Base-by-base conservation (phyloP, 2,888 invertebrate genomes). In the Tridacna gigas region DNA sequence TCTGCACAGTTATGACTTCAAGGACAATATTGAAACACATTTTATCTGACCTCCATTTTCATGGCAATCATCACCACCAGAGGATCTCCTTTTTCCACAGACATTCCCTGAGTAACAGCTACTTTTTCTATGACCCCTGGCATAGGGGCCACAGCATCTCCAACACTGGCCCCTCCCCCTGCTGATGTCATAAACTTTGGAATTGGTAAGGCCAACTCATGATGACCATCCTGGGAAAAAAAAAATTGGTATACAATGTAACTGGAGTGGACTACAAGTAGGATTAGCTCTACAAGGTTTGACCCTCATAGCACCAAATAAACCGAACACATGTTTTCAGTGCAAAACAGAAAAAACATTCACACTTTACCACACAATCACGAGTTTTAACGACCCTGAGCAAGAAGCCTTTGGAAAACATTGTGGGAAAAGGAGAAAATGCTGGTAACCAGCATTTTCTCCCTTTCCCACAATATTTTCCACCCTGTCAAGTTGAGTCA, bases 1-100 rank as follows among this genome's bases (percentile, higher is more conserved):
- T 37, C 7, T 37, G 37, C 37, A 37, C 37, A 37, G 37, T 37
- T 2, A 37, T 37, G 37, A 2, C 2, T 37, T 4, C 2, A 37
- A 37, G 37, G 37, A 37, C 37, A 37, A 37, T 37, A 2, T 7
- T 37, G 37, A 37, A 37, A 37, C 37, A 4, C 7, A 4, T 37
- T 37, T 37, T 37, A 4, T 63, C 65, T 94, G 93, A 96, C 96
- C 96, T 99, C 99, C 99, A 99, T 99, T 96, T 99, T 99, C 99
- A 99, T 99, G 0, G 99, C 99, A 88, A 99, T 98, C 93, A 99
- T 97, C 67, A 99, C 97, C 84, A 99, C 97, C 3, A 99, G 95
- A 0, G 97, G 97, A 94, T 99, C 98, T 0, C 99, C 99, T 94
- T 96, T 96, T 86, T 97, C 96, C 5, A 99, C 98, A 91, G 94